Evolutionary conservation across 2,113 vertebrate genomes (phyloP).

Genomic region (Formicarius rufipectus): DNA sequence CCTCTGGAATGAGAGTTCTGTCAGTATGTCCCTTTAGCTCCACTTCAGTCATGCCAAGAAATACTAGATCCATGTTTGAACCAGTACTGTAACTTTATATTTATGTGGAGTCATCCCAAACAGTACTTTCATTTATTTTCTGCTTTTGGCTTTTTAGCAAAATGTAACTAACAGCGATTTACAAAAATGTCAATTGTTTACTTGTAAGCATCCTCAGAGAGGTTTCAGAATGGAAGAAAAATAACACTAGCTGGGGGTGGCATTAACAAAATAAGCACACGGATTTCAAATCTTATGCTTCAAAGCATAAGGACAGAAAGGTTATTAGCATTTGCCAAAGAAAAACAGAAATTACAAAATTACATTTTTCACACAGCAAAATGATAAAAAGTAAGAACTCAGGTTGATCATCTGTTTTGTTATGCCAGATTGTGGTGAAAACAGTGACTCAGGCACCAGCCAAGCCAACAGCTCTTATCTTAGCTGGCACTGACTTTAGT

Average conservation of each 20-base stretch:
- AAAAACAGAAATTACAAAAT: not conserved
- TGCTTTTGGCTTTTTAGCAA: constrained; percentile 1
- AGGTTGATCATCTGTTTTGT: not conserved
- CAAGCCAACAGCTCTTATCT: constrained; percentile 9
- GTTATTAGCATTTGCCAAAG: not conserved
- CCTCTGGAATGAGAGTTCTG: not conserved
- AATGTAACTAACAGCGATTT: not conserved
- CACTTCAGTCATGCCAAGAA: not conserved
- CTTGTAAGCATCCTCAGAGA: not conserved
- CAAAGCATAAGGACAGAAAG: not conserved
- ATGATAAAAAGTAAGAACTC: not conserved
- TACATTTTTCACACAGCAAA: not conserved
- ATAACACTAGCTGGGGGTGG: not conserved
- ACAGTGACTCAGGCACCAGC: not conserved
- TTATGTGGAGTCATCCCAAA: not conserved
- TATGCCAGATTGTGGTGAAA: not conserved
- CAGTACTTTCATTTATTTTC: not conserved
- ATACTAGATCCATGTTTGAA: not conserved
- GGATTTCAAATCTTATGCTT: not conserved
- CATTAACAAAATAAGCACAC: not conserved
- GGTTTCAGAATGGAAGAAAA: not conserved
- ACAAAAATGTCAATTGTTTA: not conserved
- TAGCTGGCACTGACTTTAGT: not conserved
- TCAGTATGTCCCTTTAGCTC: not conserved
- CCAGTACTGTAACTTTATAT: not conserved